phyloP scores from a whole-genome alignment of 1,140 invertebrate species.

The Ridgeia piscesae region DNA sequence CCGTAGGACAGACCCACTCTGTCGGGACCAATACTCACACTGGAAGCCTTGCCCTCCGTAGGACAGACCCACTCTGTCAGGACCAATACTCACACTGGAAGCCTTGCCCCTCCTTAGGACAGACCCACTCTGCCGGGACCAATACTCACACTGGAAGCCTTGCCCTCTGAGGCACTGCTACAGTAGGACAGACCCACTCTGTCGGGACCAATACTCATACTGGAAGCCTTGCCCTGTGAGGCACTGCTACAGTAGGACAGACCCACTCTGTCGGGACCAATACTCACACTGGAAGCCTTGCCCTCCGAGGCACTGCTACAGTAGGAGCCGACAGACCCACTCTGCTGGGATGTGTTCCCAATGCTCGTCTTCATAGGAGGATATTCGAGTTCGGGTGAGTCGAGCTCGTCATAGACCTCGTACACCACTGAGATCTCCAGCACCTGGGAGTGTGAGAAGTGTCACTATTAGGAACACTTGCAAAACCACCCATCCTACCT shows the following conservation, averaged over 20 bases:
- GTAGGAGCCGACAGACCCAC: constrained; percentile 53
- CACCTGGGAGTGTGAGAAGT: constrained; percentile 56
- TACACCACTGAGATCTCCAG: constrained; percentile 86
- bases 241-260: no score
- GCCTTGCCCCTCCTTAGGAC: constrained; percentile 31
- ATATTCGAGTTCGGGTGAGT: constrained; percentile 76
- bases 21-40: no score
- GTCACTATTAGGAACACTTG: no score
- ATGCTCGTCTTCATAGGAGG: constrained; percentile 57
- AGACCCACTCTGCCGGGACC: no score
- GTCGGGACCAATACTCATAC: background rate
- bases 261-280: no score
- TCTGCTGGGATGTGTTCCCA: constrained; percentile 60
- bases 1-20: no score
- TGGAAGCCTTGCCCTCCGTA: no score
- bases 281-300: constrained; percentile 31
- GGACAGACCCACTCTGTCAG: background rate
- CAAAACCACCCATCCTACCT: no score
- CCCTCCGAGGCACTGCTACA: constrained; percentile 52
- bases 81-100: no score
- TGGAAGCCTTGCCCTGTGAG: constrained; percentile 35
- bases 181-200: no score
- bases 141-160: constrained; percentile 26
- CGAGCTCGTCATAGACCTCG: constrained; percentile 77
- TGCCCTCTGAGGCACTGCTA: constrained; percentile 18